Base-by-base conservation (phyloP, 2,113 vertebrate genomes). In the Platysternon megacephalum region DNA sequence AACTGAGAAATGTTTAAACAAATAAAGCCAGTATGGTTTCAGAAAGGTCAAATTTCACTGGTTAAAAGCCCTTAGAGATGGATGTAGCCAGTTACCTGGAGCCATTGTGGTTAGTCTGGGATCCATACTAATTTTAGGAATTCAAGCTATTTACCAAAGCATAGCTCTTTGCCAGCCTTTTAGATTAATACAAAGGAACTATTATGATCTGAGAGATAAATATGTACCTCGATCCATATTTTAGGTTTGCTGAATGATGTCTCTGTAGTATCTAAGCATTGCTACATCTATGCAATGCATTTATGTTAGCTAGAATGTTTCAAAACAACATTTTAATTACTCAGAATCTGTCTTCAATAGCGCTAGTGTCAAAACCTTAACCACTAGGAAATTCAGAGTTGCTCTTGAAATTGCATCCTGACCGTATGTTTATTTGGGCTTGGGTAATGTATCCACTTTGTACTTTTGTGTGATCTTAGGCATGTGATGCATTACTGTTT, bases 1-100 rank as follows among this genome's bases (percentile, higher is more conserved):
- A 72, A 12, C 81, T 80, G 83, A 82, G 0, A 89, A 97, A 94
- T 53, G 78, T 84, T 96, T 95, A 87, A 95, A 91, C 89, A 97
- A 89, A 94, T 89, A 93, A 89, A 95, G 56, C 35, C 61, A 35
- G 44, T 42, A 39, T 0, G 14, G 44, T 82, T 93, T 88, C 74
- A 4, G 17, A 68, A 89, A 97, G 93, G 86, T 91, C 93, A 89
- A n/a, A 93, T 97, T 97, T 92, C 93, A 6, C 0, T 44, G 28
- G 84, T 94, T 58, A 26, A 85, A 93, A 86, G 58, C 10, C 83
- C 91, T 95, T 91, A 26, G 55, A 42, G 81, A 87, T 82, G 87
- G 87, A 95, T 94, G 94, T 91, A 82, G 85, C 90, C 93, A 61
- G 1, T 1, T 91, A 79, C 10, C 1, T 10, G 51, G 85, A 65